Conservation (phyloP, 1,140 invertebrate species). For the Camponotus floridanus region DNA sequence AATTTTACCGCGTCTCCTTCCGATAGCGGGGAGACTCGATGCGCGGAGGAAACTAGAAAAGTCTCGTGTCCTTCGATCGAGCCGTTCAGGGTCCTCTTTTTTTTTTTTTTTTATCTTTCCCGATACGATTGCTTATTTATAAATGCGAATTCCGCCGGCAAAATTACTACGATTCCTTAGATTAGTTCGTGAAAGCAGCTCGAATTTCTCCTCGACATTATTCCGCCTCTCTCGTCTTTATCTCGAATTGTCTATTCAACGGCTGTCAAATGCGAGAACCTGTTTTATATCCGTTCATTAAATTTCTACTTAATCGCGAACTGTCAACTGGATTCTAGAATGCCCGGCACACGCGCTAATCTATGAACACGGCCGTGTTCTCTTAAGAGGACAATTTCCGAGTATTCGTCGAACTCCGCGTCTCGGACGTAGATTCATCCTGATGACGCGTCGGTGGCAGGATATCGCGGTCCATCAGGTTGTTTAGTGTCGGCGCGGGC, state of each 20-base stretch:
- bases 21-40: conserved; percentile 31
- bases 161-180: conserved; percentile 13
- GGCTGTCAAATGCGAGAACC: conserved; percentile 21
- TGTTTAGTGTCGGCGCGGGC: conserved; percentile 83
- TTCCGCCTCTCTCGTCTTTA: not conserved
- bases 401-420: conserved; percentile 4
- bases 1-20: conserved; percentile 76
- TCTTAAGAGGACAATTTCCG: conserved; percentile 54
- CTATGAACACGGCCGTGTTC: conserved; percentile 19
- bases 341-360: conserved; percentile 18
- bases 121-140: not conserved
- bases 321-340: conserved; percentile 15
- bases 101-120: not conserved
- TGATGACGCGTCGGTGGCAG: conserved; percentile 78
- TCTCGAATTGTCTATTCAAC: conserved; percentile 24
- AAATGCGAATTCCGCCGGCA: conserved; percentile 16
- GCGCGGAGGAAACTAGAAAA: conserved; percentile 36
- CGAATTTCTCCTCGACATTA: conserved; percentile 3
- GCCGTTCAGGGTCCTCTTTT: not conserved
- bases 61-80: conserved; percentile 21
- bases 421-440: conserved; percentile 66
- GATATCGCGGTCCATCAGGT: conserved; percentile 82
- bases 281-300: conserved; percentile 52
- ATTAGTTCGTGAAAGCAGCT: conserved; percentile 17
- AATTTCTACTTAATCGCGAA: conserved; percentile 48